Percentiles rank a stretch among this genome's conserved stretches.
These are phyloP conservation scores for Sceloporus undulatus DNA, from an alignment of 2,113 vertebrate genomes.

Conservation along the genomic window DNA sequence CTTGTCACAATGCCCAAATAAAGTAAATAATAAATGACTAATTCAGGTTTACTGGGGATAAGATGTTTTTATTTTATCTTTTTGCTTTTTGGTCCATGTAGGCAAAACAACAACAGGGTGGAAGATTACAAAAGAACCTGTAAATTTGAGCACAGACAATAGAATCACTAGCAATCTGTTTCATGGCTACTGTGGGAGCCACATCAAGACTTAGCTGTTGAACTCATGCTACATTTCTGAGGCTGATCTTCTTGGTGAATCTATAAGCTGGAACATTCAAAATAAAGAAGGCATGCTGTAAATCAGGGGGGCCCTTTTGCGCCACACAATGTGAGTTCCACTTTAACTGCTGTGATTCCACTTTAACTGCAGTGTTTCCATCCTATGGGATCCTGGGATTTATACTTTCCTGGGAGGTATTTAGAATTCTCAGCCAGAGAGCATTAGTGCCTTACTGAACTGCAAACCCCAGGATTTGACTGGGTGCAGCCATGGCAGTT, in stretches of 20 bases:
- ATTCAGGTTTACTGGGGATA: slow-evolving; percentile 34
- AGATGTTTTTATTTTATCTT: not conserved
- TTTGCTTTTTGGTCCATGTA: not conserved
- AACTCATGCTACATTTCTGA: not conserved
- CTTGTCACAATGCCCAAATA: slow-evolving; percentile 52
- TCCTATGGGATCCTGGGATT: not conserved
- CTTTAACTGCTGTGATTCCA: too few species aligned
- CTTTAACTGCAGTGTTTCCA: too few species aligned
- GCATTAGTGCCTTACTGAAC: too few species aligned
- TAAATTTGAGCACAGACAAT: not conserved
- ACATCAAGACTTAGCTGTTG: not conserved
- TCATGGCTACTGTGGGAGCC: not conserved
- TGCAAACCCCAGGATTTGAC: too few species aligned
- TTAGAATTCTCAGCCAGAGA: not conserved
- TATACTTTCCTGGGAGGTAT: not conserved
- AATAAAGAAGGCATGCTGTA: not conserved
- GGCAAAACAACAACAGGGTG: not conserved
- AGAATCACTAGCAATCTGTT: not conserved
- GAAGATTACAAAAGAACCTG: slow-evolving; percentile 8
- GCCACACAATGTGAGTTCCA: not conserved
- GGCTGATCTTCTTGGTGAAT: not conserved
- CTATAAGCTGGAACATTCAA: not conserved
- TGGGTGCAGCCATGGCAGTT: too few species aligned
- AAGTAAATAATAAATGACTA: slow-evolving; percentile 59
- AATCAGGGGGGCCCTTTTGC: not conserved